phyloP scores from a whole-genome alignment of 2,888 invertebrate genomes.

The Calliscelio sp. region DNA sequence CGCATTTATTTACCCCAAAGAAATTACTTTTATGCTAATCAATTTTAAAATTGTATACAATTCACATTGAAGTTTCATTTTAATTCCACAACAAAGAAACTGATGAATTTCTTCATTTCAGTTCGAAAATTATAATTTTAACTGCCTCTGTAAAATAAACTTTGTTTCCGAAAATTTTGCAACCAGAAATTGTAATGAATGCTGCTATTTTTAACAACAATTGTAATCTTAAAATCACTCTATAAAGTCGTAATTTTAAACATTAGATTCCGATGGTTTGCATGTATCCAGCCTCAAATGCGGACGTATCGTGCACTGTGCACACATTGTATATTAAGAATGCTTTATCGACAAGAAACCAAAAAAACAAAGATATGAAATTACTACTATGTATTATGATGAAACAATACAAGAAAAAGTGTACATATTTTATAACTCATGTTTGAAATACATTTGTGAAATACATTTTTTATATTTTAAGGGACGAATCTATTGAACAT shows the following conservation, averaged over 20 bases:
- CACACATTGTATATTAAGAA: slow-evolving; percentile 61
- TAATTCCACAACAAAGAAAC: too few species aligned
- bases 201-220: background rate
- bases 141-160: too few species aligned
- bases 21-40: background rate
- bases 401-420: slow-evolving; percentile 45
- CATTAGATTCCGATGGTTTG: slow-evolving; percentile 34
- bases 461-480: slow-evolving; percentile 68
- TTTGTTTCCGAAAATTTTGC: too few species aligned
- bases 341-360: slow-evolving; percentile 41
- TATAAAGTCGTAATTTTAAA: background rate
- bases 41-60: background rate
- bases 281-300: slow-evolving; percentile 50
- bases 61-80: too few species aligned
- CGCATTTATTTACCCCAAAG: background rate
- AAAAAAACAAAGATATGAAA: too few species aligned
- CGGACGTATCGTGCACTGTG: slow-evolving; percentile 47
- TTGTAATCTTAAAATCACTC: background rate
- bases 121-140: too few species aligned
- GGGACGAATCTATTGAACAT: slow-evolving; percentile 48
- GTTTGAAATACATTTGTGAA: slow-evolving; percentile 64
- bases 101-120: too few species aligned
- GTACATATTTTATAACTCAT: slow-evolving; percentile 69
- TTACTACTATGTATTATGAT: slow-evolving; percentile 35
- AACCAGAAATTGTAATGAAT: background rate